Conservation (phyloP, 1,140 invertebrate species). For the Drosophila carrolli region DNA sequence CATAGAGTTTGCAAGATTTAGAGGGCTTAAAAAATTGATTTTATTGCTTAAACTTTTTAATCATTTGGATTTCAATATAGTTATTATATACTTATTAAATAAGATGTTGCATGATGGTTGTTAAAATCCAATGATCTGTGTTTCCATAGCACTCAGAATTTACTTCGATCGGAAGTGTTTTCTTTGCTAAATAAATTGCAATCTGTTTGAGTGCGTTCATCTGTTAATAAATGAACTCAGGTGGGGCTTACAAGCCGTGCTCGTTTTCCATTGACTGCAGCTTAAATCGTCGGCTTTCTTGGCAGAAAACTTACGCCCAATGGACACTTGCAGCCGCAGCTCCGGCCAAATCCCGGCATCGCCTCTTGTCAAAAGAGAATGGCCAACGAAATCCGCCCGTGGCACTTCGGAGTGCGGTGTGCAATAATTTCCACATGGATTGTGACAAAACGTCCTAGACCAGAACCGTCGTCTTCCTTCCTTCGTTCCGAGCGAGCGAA, state of each 20-base stretch:
- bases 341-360: conserved; percentile 19
- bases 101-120: no score
- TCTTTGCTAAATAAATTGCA: not conserved
- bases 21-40: no score
- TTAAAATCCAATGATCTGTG: no score
- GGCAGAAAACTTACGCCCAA: conserved; percentile 21
- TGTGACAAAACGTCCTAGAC: conserved; percentile 27
- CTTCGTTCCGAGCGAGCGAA: conserved; percentile 21
- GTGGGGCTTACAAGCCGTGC: not conserved
- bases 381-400: conserved; percentile 38
- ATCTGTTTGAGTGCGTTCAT: not conserved
- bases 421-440: conserved; percentile 62
- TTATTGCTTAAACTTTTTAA: no score
- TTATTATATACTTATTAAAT: no score
- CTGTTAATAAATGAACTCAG: not conserved
- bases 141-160: no score
- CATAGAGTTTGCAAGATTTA: no score
- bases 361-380: conserved; percentile 15
- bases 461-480: conserved; percentile 1
- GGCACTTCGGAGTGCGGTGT: conserved; percentile 22
- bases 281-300: conserved; percentile 26
- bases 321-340: conserved; percentile 16
- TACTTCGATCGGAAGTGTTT: not conserved
- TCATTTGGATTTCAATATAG: no score
- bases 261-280: conserved; percentile 10